Conservation (phyloP, 1,140 invertebrate species). For the Palaemon carinicauda region DNA sequence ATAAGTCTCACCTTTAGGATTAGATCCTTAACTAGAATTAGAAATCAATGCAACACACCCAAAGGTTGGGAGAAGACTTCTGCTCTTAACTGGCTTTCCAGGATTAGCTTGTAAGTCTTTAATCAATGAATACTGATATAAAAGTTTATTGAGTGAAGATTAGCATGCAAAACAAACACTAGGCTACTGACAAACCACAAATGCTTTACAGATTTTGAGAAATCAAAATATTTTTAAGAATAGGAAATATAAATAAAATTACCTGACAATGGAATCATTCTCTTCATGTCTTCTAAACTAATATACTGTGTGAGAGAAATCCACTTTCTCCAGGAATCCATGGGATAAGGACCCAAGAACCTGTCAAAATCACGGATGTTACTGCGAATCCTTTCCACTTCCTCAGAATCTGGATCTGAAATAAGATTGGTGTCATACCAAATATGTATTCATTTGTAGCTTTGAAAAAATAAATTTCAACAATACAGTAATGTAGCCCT, state of each 20-base stretch:
- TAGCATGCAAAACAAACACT: not conserved
- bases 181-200: not conserved
- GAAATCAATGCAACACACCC: not conserved
- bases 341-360: conserved; percentile 90
- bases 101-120: not conserved
- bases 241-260: not conserved
- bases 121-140: not conserved
- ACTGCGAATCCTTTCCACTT: conserved; percentile 59
- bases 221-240: too few species aligned
- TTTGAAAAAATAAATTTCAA: not conserved
- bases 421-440: not conserved
- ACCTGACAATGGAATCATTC: conserved; percentile 61
- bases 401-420: conserved; percentile 5
- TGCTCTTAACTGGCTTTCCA: not conserved
- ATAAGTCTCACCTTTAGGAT: too few species aligned
- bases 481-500: not conserved
- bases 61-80: not conserved
- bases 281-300: conserved; percentile 63
- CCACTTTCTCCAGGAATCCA: conserved; percentile 88
- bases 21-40: not conserved
- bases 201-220: not conserved
- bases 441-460: not conserved
- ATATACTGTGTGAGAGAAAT: conserved; percentile 80
- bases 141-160: not conserved
- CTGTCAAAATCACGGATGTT: conserved; percentile 83